Conservation (phyloP, 2,113 vertebrate species). For the Taurulus bubalis region DNA sequence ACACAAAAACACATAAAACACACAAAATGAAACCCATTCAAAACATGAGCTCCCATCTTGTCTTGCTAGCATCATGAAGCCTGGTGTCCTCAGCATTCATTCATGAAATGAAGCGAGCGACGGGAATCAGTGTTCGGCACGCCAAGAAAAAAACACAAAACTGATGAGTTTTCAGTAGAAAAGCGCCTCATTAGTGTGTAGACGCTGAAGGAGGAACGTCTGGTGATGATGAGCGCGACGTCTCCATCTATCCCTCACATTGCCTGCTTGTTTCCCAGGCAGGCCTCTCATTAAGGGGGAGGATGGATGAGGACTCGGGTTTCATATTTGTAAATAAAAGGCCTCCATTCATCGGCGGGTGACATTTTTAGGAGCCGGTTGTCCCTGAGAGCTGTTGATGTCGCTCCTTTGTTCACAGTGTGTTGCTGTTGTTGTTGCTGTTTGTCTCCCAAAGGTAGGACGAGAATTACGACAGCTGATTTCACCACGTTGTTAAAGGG, state of each 20-base stretch:
- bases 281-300: too few species aligned
- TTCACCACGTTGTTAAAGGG: too few species aligned
- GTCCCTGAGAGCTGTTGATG: neutral
- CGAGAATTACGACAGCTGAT: slow-evolving; percentile 5
- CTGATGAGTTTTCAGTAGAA: slow-evolving; percentile 30
- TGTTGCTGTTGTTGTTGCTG: neutral
- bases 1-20: too few species aligned
- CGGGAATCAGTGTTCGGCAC: slow-evolving; percentile 5
- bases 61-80: too few species aligned
- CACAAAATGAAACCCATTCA: too few species aligned
- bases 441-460: slow-evolving; percentile 33
- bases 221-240: slow-evolving; percentile 51
- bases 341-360: slow-evolving; percentile 10
- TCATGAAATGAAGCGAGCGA: too few species aligned
- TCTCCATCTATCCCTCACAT: slow-evolving; percentile 63
- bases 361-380: slow-evolving; percentile 1
- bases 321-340: slow-evolving; percentile 25
- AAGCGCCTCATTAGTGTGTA: slow-evolving; percentile 48
- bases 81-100: too few species aligned
- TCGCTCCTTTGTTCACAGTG: too few species aligned
- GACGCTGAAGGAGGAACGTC: slow-evolving; percentile 18
- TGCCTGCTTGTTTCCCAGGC: too few species aligned
- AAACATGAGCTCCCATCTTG: too few species aligned
- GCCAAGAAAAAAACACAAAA: neutral
- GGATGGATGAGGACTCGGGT: slow-evolving; percentile 9